Evolutionary conservation across 2,888 invertebrate species (phyloP).

Genomic region (Euclidia mi): DNA sequence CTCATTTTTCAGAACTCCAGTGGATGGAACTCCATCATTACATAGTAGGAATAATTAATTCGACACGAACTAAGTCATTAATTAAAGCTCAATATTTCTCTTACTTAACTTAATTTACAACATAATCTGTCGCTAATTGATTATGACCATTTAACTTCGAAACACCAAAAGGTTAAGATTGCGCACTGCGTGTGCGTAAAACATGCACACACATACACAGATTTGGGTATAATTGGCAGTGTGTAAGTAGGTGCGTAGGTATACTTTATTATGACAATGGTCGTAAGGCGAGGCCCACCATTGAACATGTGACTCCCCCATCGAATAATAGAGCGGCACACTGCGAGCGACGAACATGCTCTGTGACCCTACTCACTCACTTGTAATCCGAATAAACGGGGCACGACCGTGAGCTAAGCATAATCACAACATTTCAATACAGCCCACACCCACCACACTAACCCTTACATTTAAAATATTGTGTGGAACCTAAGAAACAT

Average conservation of each 20-base stretch:
- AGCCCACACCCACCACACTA: no score
- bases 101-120: background rate
- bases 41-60: no score
- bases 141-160: background rate
- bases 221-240: slow-evolving; percentile 1
- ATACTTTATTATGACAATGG: slow-evolving; percentile 1
- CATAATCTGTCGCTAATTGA: background rate
- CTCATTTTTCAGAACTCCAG: background rate
- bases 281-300: background rate
- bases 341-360: background rate
- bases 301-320: slow-evolving; percentile 3
- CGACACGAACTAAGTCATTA: no score
- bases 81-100: no score
- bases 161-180: background rate
- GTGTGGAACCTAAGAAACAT: no score
- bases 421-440: slow-evolving; percentile 7
- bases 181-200: slow-evolving; percentile 8
- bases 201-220: background rate
- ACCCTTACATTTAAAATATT: no score
- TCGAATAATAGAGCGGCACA: slow-evolving; percentile 1
- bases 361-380: background rate
- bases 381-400: background rate
- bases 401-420: background rate
- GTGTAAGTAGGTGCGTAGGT: slow-evolving; percentile 6
- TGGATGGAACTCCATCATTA: no score